Evolutionary conservation across 2,888 invertebrate species (phyloP).

Genomic region (Carpatolechia fugitivella): DNA sequence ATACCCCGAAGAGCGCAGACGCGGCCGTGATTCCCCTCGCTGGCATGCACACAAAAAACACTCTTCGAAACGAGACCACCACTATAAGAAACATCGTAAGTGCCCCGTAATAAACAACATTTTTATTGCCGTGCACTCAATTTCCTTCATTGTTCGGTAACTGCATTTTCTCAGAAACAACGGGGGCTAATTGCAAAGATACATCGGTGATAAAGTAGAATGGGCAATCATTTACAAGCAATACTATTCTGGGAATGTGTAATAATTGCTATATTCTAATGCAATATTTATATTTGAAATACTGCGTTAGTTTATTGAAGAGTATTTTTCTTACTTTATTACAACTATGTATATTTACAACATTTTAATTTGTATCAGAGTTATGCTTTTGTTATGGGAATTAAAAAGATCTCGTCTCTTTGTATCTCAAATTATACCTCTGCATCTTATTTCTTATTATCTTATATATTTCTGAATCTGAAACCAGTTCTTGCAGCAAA

Average conservation of each 20-base stretch:
- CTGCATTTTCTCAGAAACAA: neutral
- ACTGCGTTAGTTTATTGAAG: neutral
- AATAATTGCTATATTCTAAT: slow-evolving; percentile 1
- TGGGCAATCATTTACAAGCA: neutral
- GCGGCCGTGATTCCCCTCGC: slow-evolving; percentile 67
- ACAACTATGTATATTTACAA: too few relatives aligned
- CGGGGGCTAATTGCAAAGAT: neutral
- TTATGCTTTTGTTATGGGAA: too few relatives aligned
- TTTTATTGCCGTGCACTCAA: neutral
- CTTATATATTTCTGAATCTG: too few relatives aligned
- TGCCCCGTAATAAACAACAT: neutral
- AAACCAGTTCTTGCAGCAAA: too few relatives aligned
- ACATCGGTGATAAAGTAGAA: neutral
- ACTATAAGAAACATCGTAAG: slow-evolving; percentile 81
- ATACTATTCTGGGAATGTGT: slow-evolving; percentile 5
- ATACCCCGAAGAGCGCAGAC: slow-evolving; percentile 62
- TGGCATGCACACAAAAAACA: slow-evolving; percentile 78
- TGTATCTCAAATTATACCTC: too few relatives aligned
- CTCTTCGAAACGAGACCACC: slow-evolving; percentile 76
- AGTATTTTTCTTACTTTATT: neutral
- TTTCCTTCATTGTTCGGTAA: neutral
- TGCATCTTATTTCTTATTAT: too few relatives aligned
- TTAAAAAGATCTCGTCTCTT: too few relatives aligned
- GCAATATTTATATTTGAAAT: neutral
- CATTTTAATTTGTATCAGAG: too few relatives aligned